Base-by-base conservation (phyloP, 1,140 invertebrate species). In the Lycorma delicatula region DNA sequence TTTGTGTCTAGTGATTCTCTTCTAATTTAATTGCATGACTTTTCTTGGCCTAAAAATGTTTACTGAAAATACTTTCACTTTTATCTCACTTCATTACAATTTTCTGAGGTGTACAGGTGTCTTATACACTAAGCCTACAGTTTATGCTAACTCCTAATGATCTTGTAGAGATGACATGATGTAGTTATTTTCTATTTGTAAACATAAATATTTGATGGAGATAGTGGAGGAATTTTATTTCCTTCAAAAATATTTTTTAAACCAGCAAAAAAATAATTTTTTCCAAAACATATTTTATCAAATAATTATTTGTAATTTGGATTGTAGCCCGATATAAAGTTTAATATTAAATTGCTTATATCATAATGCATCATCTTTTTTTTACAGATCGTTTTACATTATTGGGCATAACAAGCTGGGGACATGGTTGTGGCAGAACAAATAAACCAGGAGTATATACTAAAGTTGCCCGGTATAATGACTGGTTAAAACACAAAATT, bases 371-470 rank as follows among this genome's bases (percentile, higher is more conserved):
- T 16, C 44, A 47, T 47, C 9, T 6, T 13, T 51, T 51, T 52
- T 53, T 23, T 22, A 27, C 64, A 81, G 79, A 77, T 52, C 68
- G 71, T n/a, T 80, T 78, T 47, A 79, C 76, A 3, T 64, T 83
- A 11, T 79, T 79, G 54, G 82, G 82, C 3, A 71, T 85, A 23
- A 84, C 81, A 7, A 84, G 82, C 53, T 85, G 82, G 83, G 83
- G 83, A 9, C 77, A 81, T 56, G 79, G 81, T 28, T 86, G 84
- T 64, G 84, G 82, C 4, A 68, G 75, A 61, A 74, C 78, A 0
- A 83, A 84, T 65, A 83, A 81, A 64, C 84, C 84, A 2, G 84
- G 84, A 6, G 83, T 86, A 29, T 86, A 86, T 60, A 82, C 84
- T 0, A 75, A 77, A 44, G 72, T 85, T 13, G 67, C 76, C 0